These are phyloP conservation scores for Oligia fasciuncula DNA, from an alignment of 2,888 invertebrate species.

Conservation along the genomic window DNA sequence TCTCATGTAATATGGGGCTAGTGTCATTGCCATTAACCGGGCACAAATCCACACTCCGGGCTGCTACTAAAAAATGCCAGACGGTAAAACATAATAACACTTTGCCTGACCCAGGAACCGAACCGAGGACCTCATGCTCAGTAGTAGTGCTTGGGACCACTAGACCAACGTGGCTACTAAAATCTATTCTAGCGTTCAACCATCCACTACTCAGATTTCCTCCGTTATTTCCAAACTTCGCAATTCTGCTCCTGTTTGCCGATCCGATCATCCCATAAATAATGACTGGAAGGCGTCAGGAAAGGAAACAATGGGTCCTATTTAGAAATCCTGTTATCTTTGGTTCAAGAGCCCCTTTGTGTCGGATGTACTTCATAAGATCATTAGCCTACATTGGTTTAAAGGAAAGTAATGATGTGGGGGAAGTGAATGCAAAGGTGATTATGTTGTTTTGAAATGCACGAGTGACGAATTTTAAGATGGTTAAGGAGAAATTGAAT, in stretches of 20 bases:
- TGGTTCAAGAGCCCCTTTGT: constrained; percentile 32
- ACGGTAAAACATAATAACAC: not conserved
- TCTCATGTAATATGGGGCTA: not conserved
- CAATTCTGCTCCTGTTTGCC: constrained; percentile 30
- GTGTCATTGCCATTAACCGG: not conserved
- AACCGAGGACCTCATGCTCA: not conserved
- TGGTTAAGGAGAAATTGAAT: not conserved
- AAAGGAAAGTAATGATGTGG: constrained; percentile 6
- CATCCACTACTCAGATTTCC: not conserved
- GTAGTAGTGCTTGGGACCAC: not conserved
- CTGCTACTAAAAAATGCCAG: not conserved
- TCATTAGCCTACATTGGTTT: constrained; percentile 46
- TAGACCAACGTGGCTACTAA: not conserved
- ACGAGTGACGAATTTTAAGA: not conserved
- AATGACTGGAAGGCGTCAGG: constrained; percentile 27
- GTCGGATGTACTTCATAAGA: constrained; percentile 30
- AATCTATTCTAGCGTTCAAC: not conserved
- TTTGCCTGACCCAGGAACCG: not conserved
- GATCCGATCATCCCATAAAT: constrained; percentile 50
- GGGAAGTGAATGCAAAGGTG: not conserved
- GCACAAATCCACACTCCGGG: not conserved
- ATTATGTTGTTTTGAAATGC: not conserved
- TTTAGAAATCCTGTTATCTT: constrained; percentile 56
- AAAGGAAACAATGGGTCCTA: constrained; percentile 45
- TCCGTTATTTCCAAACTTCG: constrained; percentile 25